Percentiles rank a stretch among this genome's conserved stretches.
These are phyloP conservation scores for Hylia prasina DNA, from an alignment of 2,113 vertebrate genomes.

Conservation along the genomic window DNA sequence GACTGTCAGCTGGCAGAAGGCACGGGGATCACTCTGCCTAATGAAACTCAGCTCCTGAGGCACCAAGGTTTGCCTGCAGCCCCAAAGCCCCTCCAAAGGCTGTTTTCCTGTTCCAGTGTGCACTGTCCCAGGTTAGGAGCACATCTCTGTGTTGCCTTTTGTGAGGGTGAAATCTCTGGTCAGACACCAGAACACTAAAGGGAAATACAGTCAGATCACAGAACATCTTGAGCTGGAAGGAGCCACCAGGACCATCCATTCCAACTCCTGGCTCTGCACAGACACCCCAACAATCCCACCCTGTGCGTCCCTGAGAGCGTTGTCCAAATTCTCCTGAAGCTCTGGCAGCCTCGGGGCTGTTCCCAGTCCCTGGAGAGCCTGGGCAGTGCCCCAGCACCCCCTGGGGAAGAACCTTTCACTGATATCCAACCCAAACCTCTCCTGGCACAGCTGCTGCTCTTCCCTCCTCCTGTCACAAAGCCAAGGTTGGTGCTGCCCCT, in stretches of 20 bases:
- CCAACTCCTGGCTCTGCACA: not conserved
- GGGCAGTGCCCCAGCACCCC: not conserved
- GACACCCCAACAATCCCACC: not conserved
- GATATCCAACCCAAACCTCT: not conserved
- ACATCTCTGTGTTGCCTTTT: not conserved
- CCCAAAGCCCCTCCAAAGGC: not conserved
- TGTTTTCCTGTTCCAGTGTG: not conserved
- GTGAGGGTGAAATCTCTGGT: not conserved
- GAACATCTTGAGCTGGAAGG: not conserved
- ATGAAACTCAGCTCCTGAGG: slow-evolving; percentile 12
- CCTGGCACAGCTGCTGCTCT: not conserved
- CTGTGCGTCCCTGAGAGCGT: accelerated
- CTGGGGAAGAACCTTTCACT: not conserved
- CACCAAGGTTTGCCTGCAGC: not conserved
- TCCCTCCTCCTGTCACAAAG: not conserved
- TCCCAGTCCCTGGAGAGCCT: not conserved
- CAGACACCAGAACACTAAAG: not conserved
- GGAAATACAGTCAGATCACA: not conserved
- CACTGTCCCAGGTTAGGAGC: not conserved
- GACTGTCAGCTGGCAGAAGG: slow-evolving; percentile 49
- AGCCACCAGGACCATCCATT: not conserved
- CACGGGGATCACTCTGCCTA: not conserved
- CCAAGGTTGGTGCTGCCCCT: not conserved
- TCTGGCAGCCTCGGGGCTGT: not conserved
- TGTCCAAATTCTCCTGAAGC: not conserved